Percentiles rank a stretch among this genome's conserved stretches.
These are phyloP conservation scores for Melanotaenia nigrans DNA, from an alignment of 2,797 vertebrate genomes.

Conservation along the genomic window DNA sequence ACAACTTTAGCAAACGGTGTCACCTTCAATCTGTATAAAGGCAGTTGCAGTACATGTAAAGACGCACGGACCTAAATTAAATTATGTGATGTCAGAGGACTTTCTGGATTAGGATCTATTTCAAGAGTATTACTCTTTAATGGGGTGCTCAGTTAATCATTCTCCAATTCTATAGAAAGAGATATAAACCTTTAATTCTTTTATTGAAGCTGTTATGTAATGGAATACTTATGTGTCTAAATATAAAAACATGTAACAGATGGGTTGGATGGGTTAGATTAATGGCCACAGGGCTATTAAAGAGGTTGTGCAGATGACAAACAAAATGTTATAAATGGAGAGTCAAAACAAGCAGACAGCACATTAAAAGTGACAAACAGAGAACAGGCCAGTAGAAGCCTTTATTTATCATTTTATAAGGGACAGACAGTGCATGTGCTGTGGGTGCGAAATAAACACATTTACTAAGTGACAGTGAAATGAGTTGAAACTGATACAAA, in stretches of 20 bases:
- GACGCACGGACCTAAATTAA: conserved; percentile 10
- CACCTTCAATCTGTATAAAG: conserved; percentile 51
- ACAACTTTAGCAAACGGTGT: conserved; percentile 18
- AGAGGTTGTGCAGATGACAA: conserved; percentile 46
- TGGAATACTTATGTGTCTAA: conserved; percentile 26
- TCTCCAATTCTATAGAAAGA: background rate
- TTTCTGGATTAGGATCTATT: conserved; percentile 26
- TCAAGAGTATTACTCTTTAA: background rate
- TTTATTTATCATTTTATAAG: conserved; percentile 74
- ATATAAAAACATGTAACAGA: conserved; percentile 44
- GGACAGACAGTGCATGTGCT: conserved; percentile 42
- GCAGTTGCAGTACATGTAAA: conserved; percentile 22
- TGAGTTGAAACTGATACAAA: conserved; percentile 15
- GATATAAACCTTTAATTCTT: conserved; percentile 3
- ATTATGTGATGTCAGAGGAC: conserved; percentile 14
- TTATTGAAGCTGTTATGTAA: conserved; percentile 39
- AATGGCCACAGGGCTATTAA: conserved; percentile 26
- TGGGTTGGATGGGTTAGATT: conserved; percentile 51
- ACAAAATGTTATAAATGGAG: conserved; percentile 48
- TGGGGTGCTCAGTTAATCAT: conserved; percentile 1
- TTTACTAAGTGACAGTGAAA: conserved; percentile 36
- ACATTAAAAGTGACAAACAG: conserved; percentile 46
- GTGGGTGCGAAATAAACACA: conserved; percentile 43
- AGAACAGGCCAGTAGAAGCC: conserved; percentile 39
- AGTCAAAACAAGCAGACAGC: conserved; percentile 52